phyloP scores from a whole-genome alignment of 2,888 invertebrate genomes.

The Mesoligia furuncula region DNA sequence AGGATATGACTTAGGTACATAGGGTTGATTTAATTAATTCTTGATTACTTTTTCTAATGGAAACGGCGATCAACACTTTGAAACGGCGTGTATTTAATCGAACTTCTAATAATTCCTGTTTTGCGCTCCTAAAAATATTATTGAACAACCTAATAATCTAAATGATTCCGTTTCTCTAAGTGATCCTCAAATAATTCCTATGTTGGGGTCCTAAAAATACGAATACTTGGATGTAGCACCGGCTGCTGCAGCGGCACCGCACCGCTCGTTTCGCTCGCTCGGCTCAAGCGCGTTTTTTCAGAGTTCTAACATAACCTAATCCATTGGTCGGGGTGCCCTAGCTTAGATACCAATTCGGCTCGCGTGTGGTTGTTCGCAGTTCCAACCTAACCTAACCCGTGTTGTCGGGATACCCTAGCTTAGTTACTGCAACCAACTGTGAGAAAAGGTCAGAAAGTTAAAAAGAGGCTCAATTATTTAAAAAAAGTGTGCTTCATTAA shows the following conservation, averaged over 20 bases:
- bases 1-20: slow-evolving; percentile 28
- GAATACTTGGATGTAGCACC: neutral
- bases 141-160: neutral
- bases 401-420: neutral
- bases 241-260: neutral
- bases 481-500: neutral
- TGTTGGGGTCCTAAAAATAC: neutral
- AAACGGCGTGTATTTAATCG: neutral
- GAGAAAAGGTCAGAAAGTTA: neutral
- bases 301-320: neutral
- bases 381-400: neutral
- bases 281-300: neutral
- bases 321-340: neutral
- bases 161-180: neutral
- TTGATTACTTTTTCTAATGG: neutral
- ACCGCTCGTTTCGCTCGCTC: neutral
- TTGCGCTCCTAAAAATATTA: neutral
- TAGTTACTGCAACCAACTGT: neutral
- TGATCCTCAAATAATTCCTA: neutral
- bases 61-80: neutral
- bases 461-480: neutral
- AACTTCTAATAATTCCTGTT: neutral
- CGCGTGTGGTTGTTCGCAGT: neutral
- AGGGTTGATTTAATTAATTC: neutral
- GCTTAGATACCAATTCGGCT: neutral